phyloP scores from a whole-genome alignment of 2,888 invertebrate genomes.

The Masnerella sp. region DNA sequence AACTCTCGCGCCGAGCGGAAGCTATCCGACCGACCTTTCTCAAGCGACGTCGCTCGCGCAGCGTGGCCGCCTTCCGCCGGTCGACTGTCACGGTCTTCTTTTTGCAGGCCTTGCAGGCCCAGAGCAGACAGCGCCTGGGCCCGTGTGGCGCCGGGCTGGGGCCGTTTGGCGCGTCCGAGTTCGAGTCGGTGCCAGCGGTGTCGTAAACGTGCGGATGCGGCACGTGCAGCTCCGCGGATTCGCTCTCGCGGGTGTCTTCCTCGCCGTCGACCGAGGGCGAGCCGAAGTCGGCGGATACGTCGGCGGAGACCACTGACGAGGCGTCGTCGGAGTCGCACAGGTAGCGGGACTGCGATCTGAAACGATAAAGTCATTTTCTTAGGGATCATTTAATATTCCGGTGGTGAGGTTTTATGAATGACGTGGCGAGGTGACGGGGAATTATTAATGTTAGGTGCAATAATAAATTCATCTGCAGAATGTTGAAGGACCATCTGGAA shows the following conservation, averaged over 20 bases:
- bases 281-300: constrained; percentile 73
- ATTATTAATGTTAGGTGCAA: no score
- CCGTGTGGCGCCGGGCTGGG: constrained; percentile 68
- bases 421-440: no score
- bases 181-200: constrained; percentile 61
- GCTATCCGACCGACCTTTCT: constrained; percentile 85
- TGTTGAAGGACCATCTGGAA: no score
- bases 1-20: constrained; percentile 25
- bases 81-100: constrained; percentile 97
- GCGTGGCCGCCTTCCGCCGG: constrained; percentile 96
- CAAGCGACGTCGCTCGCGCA: constrained; percentile 93
- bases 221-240: constrained; percentile 67
- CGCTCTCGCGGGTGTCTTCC: constrained; percentile 59
- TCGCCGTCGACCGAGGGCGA: constrained; percentile 70
- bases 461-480: no score
- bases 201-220: constrained; percentile 74
- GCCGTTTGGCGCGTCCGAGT: neutral
- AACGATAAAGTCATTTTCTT: no score
- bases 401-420: no score
- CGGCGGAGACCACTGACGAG: constrained; percentile 73
- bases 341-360: constrained; percentile 71
- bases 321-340: constrained; percentile 74
- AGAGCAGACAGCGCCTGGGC: constrained; percentile 90
- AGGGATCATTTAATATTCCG: no score
- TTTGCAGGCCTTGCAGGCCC: constrained; percentile 99